These are phyloP conservation scores for Leucoraja erinaceus DNA, from an alignment of 2,113 vertebrate species.

Conservation along the genomic window DNA sequence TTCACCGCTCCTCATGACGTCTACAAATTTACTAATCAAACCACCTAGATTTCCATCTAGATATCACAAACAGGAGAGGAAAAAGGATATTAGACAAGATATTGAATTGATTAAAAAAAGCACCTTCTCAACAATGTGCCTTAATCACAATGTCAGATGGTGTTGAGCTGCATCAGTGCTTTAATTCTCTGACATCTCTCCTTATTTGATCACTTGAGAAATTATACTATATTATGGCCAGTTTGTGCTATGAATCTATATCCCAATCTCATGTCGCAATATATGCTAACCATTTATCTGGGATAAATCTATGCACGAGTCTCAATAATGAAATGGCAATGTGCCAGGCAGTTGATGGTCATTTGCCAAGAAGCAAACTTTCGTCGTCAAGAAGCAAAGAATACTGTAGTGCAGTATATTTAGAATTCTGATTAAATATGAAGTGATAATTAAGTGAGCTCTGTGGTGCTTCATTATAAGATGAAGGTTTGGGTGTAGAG, in stretches of 20 bases:
- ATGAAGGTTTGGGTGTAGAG: background rate
- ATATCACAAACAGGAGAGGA: too few species aligned
- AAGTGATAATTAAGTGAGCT: background rate
- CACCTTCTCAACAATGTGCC: background rate
- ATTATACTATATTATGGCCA: background rate
- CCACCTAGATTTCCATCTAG: too few species aligned
- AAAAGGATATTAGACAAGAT: background rate
- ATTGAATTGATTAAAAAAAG: background rate
- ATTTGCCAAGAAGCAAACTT: background rate
- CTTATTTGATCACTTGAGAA: background rate
- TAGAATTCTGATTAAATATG: background rate
- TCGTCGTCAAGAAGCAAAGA: background rate
- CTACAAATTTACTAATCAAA: too few species aligned
- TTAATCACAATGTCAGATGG: background rate
- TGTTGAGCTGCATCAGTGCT: background rate
- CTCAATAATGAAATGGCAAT: background rate
- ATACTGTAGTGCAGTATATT: background rate
- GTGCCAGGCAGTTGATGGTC: background rate
- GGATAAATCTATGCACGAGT: background rate
- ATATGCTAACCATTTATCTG: background rate
- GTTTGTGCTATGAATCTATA: background rate
- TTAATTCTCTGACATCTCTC: background rate
- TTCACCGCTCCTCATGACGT: too few species aligned
- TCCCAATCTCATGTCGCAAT: background rate
- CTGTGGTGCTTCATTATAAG: background rate